These are phyloP conservation scores for Harpegnathos saltator DNA, from an alignment of 1,140 invertebrate genomes.

Conservation along the genomic window DNA sequence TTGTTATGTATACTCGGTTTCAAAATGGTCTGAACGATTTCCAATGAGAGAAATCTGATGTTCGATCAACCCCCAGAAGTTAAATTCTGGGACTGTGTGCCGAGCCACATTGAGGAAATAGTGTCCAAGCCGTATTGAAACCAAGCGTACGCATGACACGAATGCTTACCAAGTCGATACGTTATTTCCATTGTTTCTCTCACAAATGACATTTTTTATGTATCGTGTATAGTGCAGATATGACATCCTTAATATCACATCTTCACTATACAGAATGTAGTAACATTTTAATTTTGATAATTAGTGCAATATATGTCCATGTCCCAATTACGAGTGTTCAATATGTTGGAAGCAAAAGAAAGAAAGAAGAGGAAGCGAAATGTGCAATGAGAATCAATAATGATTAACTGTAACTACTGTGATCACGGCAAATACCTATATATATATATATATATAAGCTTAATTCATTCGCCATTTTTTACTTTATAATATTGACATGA, in stretches of 20 bases:
- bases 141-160: neutral
- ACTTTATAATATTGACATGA: neutral
- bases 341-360: neutral
- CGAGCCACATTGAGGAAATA: no score
- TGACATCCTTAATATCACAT: no score
- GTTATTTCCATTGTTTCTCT: slow-evolving; percentile 11
- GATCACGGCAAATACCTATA: slow-evolving; percentile 26
- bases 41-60: no score
- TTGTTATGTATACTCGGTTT: neutral
- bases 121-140: no score
- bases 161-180: slow-evolving; percentile 23
- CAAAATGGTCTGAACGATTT: no score
- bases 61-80: no score
- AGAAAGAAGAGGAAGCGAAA: neutral
- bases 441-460: no score
- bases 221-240: neutral
- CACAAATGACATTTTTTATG: neutral
- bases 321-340: slow-evolving; percentile 11
- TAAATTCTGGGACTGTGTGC: no score
- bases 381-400: slow-evolving; percentile 22
- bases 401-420: slow-evolving; percentile 36
- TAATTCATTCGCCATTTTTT: slow-evolving; percentile 31
- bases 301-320: slow-evolving; percentile 1
- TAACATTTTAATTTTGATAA: no score
- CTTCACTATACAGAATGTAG: no score